These are phyloP conservation scores for Drosophila niveifrons DNA, from an alignment of 2,888 invertebrate genomes.

Conservation along the genomic window DNA sequence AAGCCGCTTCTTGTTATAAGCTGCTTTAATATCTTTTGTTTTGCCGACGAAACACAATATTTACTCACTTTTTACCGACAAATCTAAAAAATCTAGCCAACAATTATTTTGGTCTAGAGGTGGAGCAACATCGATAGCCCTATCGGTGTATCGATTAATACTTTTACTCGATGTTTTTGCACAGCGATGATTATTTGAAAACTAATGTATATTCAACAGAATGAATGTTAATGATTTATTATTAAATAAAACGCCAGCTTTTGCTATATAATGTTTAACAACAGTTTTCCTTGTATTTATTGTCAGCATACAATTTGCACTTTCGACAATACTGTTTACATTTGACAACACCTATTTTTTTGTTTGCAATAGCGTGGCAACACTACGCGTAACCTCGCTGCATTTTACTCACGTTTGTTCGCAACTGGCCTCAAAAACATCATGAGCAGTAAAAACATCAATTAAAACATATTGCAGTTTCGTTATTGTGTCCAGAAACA, in stretches of 20 bases:
- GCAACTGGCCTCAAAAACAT: conserved; percentile 15
- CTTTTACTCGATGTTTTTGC: too few relatives aligned
- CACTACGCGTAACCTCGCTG: conserved; percentile 58
- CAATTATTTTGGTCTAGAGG: conserved; percentile 60
- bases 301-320: not conserved
- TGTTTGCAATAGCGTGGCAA: conserved; percentile 40
- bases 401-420: conserved; percentile 33
- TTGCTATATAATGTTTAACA: too few relatives aligned
- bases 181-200: too few relatives aligned
- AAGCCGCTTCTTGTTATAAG: not conserved
- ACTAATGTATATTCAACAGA: too few relatives aligned
- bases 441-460: conserved; percentile 58
- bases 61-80: conserved; percentile 69
- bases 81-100: conserved; percentile 62
- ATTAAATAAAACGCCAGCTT: too few relatives aligned
- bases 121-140: not conserved
- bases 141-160: not conserved
- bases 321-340: not conserved
- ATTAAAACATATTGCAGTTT: conserved; percentile 52
- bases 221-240: too few relatives aligned
- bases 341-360: conserved; percentile 1
- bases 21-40: not conserved
- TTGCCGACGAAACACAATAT: not conserved
- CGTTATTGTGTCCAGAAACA: conserved; percentile 7
- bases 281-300: too few relatives aligned